phyloP scores from a whole-genome alignment of 2,888 invertebrate species.

The Coenonympha arcania region DNA sequence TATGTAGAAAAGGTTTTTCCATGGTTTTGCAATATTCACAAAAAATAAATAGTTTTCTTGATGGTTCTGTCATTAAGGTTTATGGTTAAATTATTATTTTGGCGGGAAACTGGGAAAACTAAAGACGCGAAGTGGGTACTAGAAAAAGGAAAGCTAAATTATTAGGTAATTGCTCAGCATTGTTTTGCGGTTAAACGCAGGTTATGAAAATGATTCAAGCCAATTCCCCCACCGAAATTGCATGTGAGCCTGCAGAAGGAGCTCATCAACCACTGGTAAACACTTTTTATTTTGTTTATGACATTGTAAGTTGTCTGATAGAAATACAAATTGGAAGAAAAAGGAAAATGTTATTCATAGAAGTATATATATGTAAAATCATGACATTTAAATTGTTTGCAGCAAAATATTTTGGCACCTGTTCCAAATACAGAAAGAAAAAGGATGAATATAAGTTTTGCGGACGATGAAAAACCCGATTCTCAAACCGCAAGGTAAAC shows the following conservation, averaged over 20 bases:
- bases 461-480: conserved; percentile 34
- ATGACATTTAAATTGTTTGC: neutral
- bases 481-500: conserved; percentile 44
- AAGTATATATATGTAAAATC: neutral
- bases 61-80: too few relatives aligned
- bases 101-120: neutral
- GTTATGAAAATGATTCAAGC: conserved; percentile 31
- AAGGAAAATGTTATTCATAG: neutral
- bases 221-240: conserved; percentile 48
- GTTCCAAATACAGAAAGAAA: conserved; percentile 23
- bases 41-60: too few relatives aligned
- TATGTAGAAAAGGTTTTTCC: too few relatives aligned
- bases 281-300: too few relatives aligned
- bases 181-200: neutral
- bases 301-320: neutral
- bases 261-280: conserved; percentile 48
- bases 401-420: neutral
- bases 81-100: neutral
- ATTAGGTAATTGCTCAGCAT: too few relatives aligned
- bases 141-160: neutral
- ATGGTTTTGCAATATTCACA: too few relatives aligned
- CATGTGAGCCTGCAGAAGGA: conserved; percentile 52
- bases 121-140: neutral
- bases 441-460: conserved; percentile 35
- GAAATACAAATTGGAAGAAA: neutral